These are phyloP conservation scores for Ptyas mucosa DNA, from an alignment of 2,113 vertebrate species.

Conservation along the genomic window DNA sequence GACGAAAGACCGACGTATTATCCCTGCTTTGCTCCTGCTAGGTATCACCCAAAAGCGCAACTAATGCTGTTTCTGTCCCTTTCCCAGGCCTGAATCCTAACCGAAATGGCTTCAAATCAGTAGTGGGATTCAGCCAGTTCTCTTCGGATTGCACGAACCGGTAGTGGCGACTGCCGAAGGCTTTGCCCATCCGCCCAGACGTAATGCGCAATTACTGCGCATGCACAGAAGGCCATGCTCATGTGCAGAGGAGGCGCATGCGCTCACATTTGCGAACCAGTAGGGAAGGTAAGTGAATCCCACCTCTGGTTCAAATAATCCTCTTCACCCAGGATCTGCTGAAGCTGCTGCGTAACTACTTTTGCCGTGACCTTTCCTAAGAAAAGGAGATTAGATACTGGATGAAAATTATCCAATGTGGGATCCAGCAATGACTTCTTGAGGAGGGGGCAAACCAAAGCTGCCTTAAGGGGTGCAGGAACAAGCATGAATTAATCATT, in stretches of 20 bases:
- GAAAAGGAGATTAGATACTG: background rate
- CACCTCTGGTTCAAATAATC: background rate
- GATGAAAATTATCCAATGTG: background rate
- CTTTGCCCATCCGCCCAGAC: too few relatives aligned
- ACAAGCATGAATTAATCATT: background rate
- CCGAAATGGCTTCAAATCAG: background rate
- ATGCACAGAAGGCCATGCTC: too few relatives aligned
- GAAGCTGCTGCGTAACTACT: background rate
- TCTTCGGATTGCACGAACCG: too few relatives aligned
- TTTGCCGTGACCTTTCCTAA: background rate
- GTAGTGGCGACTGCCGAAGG: too few relatives aligned
- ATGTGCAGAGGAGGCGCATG: too few relatives aligned
- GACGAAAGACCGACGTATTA: background rate
- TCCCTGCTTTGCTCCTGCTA: background rate
- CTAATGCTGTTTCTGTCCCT: background rate
- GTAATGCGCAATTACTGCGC: too few relatives aligned
- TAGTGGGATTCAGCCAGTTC: too few relatives aligned
- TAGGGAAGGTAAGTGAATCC: too few relatives aligned
- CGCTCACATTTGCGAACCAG: too few relatives aligned
- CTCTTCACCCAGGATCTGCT: background rate
- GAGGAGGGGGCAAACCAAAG: background rate
- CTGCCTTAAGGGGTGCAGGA: background rate
- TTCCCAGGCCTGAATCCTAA: background rate
- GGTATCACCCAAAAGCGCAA: background rate
- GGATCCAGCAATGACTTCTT: background rate